A percentile compares a stretch with the other conserved stretches of the same genome.
Evolutionary conservation across 1,140 invertebrate species (phyloP).

Genomic region (Zaprionus africanus): DNA sequence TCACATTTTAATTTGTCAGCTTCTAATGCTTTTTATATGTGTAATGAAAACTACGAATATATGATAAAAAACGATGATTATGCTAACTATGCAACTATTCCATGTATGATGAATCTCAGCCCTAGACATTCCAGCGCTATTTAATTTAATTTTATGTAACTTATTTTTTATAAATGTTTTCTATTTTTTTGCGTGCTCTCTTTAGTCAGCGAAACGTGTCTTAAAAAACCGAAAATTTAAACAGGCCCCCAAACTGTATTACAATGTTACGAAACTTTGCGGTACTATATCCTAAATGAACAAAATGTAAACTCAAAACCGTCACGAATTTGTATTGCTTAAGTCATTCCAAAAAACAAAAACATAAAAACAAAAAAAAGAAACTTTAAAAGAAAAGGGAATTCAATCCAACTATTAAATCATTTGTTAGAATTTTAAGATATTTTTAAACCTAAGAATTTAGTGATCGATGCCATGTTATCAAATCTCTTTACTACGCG

Average conservation of each 20-base stretch:
- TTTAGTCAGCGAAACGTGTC: slow-evolving; percentile 73
- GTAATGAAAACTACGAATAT: not conserved
- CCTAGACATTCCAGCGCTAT: slow-evolving; percentile 67
- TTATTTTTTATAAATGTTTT: slow-evolving; percentile 40
- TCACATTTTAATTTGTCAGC: slow-evolving; percentile 8
- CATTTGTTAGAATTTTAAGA: slow-evolving; percentile 51
- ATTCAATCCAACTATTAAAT: slow-evolving; percentile 10
- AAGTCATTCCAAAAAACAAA: slow-evolving; percentile 45
- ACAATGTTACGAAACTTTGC: slow-evolving; percentile 56
- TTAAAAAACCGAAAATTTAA: slow-evolving; percentile 41
- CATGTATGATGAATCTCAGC: slow-evolving; percentile 51
- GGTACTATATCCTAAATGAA: slow-evolving; percentile 54
- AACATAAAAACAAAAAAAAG: slow-evolving; percentile 20
- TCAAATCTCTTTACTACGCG: slow-evolving; percentile 42
- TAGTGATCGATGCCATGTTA: slow-evolving; percentile 46
- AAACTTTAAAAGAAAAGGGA: slow-evolving; percentile 10
- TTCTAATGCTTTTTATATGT: slow-evolving; percentile 3
- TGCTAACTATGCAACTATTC: not conserved
- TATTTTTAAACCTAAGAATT: slow-evolving; percentile 14
- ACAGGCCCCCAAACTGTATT: slow-evolving; percentile 38
- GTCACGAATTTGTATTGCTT: slow-evolving; percentile 75
- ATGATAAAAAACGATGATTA: not conserved
- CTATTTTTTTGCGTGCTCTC: slow-evolving; percentile 51
- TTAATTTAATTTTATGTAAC: slow-evolving; percentile 32
- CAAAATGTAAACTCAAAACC: slow-evolving; percentile 52